Conservation (phyloP, 2,113 vertebrate species). For the Anoura caudifer region DNA sequence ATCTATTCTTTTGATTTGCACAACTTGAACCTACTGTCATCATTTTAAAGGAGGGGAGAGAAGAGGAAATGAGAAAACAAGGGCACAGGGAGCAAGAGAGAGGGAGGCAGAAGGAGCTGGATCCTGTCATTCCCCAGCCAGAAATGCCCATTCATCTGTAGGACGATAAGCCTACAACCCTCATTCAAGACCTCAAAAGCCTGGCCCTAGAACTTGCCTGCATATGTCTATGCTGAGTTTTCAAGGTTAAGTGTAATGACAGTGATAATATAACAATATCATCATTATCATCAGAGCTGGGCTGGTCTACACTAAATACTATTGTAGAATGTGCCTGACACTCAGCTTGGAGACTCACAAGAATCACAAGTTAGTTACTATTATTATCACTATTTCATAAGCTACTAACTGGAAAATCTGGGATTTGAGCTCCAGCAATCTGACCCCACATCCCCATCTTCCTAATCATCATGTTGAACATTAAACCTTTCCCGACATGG, state of each 20-base stretch:
- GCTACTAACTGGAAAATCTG: neutral
- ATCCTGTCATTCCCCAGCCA: neutral
- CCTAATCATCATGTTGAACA: neutral
- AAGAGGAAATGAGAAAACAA: conserved; percentile 50
- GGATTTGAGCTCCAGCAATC: neutral
- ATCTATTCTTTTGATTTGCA: conserved; percentile 65
- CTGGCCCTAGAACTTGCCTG: neutral
- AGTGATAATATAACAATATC: neutral
- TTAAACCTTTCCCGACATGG: neutral
- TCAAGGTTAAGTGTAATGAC: conserved; percentile 1
- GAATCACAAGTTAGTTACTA: neutral
- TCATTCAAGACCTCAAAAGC: neutral
- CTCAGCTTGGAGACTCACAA: neutral
- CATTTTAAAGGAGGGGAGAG: conserved; percentile 29
- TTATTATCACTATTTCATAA: neutral
- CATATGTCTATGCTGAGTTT: neutral
- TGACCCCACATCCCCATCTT: neutral
- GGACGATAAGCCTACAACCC: neutral
- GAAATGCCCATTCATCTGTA: neutral
- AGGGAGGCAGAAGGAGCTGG: neutral
- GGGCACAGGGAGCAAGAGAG: neutral
- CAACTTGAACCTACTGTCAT: conserved; percentile 52
- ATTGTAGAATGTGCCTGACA: neutral
- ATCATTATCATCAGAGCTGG: neutral
- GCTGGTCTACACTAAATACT: neutral